Evolutionary conservation across 2,888 invertebrate genomes (phyloP), one percentile per base, ranked within the genome.

Genomic region (Amphipoea lucens): DNA sequence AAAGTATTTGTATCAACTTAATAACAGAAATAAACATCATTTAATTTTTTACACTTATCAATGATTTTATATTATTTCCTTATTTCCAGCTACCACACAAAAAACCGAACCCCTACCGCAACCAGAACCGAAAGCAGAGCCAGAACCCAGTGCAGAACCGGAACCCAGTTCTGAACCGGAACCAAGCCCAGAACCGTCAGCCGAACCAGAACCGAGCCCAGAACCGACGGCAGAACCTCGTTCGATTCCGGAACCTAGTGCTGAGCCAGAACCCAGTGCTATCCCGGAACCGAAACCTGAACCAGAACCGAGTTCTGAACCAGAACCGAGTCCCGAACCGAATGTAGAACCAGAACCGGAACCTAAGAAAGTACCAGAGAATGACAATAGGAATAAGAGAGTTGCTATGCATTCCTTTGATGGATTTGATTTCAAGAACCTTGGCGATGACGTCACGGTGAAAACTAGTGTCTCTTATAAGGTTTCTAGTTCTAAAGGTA

Each of bases 401-500:
- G 97, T 97, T 0, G 97, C 97, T 0, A 96, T 96, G 92, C 96
- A 96, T 88, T 94, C 96, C 0, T 76, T 95, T 6, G 96, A 96
- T 72, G 97, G 96, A 45, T 92, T 97, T 29, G 96, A 96, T 82
- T 96, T 97, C 60, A 96, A 96, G 81, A 95, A 96, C 63, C 93
- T 97, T 17, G 97, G 97, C 45, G 95, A 97, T 76, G 98, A 98
- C 65, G 98, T 98, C 48, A 97, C 98, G 0, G 98, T 98, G 20
- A 98, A 98, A 90, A 98, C 98, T 0, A 98, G 98, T 91, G 98
- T 98, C 5, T 98, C 98, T 0, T 98, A 98, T 93, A 97, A 98
- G 93, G 98, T 98, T 83, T 98, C 98, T 90, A 97, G 95, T 84
- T 96, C 96, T 76, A 96, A 96, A 94, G 96, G 96, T 96, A 90